Percentiles rank a stretch among this genome's conserved stretches.
Conservation (phyloP, 1,140 invertebrate genomes). For the Arctopsyche grandis region DNA sequence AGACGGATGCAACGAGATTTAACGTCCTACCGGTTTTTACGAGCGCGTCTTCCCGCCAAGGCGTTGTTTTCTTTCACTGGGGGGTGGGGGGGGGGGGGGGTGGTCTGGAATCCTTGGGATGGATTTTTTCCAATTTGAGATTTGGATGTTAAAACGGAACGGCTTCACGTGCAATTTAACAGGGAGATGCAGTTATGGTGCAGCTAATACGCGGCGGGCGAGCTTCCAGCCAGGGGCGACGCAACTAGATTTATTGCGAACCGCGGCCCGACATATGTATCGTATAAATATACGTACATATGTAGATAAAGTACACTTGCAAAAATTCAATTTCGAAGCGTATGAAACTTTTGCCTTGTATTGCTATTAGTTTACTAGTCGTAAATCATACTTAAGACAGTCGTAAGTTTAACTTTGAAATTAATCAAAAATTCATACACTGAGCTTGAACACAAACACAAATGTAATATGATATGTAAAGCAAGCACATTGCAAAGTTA, state of each 20-base stretch:
- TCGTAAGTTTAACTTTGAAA: too few relatives aligned
- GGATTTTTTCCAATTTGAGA: constrained; percentile 52
- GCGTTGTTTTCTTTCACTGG: constrained; percentile 46
- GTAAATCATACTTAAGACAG: too few relatives aligned
- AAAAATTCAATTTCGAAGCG: constrained; percentile 3
- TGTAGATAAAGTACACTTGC: neutral
- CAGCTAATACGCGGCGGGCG: constrained; percentile 41
- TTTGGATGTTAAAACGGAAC: constrained; percentile 51
- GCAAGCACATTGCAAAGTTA: too few relatives aligned
- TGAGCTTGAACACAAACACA: too few relatives aligned
- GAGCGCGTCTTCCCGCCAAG: constrained; percentile 48
- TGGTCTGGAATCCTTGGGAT: too few relatives aligned
- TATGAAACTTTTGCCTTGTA: too few relatives aligned
- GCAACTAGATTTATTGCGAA: constrained; percentile 30
- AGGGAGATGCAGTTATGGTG: constrained; percentile 48
- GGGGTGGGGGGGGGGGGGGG: constrained; percentile 38
- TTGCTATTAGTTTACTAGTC: too few relatives aligned
- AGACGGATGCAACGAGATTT: constrained; percentile 48
- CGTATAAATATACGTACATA: too few relatives aligned
- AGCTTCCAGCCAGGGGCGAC: constrained; percentile 2
- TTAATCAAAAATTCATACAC: too few relatives aligned
- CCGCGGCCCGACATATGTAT: neutral
- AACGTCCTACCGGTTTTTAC: constrained; percentile 50
- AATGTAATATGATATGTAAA: too few relatives aligned
- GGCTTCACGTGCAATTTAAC: constrained; percentile 55